Conservation (phyloP, 1,140 invertebrate species). For the Drosophila pectinifera region DNA sequence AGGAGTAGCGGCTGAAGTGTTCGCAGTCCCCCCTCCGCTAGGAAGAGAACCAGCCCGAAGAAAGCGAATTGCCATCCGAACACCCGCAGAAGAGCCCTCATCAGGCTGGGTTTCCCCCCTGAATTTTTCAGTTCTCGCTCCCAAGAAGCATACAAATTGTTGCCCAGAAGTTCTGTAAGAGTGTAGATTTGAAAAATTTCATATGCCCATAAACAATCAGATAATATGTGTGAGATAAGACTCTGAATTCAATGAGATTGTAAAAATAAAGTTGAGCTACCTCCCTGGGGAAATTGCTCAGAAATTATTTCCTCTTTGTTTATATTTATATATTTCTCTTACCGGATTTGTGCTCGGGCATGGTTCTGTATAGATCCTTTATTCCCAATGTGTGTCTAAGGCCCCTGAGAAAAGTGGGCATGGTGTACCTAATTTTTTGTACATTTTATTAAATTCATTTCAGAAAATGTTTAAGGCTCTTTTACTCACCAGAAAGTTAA, state of each 20-base stretch:
- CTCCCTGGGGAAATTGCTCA: not conserved
- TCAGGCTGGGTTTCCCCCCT: conserved; percentile 60
- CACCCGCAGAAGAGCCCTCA: conserved; percentile 56
- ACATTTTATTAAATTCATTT: not conserved
- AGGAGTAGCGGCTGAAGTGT: conserved; percentile 90
- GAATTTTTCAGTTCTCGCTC: conserved; percentile 41
- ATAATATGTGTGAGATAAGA: conserved; percentile 1
- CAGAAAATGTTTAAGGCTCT: not conserved
- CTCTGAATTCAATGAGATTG: too few relatives aligned
- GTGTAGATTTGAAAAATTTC: too few relatives aligned
- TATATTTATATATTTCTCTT: not conserved
- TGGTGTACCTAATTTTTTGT: conserved; percentile 81
- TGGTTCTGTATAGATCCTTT: conserved; percentile 86
- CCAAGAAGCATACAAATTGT: conserved; percentile 66
- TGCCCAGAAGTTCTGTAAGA: conserved; percentile 67
- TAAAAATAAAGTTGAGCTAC: not conserved
- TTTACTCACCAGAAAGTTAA: conserved; percentile 74
- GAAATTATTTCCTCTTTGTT: not conserved
- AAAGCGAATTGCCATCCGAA: conserved; percentile 67
- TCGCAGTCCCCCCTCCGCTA: conserved; percentile 82
- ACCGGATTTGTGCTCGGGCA: conserved; percentile 87
- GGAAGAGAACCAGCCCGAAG: conserved; percentile 65
- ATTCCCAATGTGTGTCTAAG: conserved; percentile 86
- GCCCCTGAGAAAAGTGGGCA: conserved; percentile 86
- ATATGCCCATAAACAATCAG: not conserved